Evolutionary conservation across 2,113 vertebrate genomes (phyloP), one percentile per base, ranked within the genome.

Genomic region (Phalacrocorax brasilianus): DNA sequence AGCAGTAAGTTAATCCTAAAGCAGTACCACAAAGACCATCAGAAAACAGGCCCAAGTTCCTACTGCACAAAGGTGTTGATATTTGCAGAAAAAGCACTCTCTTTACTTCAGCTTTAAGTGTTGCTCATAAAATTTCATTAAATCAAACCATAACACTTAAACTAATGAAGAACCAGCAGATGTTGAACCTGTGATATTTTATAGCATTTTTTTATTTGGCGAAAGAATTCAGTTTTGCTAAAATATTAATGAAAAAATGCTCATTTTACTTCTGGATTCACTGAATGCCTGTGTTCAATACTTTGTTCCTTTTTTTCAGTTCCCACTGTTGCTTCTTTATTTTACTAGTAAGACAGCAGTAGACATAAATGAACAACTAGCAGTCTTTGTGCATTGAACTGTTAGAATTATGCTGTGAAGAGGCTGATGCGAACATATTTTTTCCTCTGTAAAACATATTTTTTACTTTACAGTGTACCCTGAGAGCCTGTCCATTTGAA

Each of bases 111-210:
- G n/a, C 73, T 94, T 73, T 71, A 67, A 81, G 12, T 44, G 45
- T 49, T 26, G 30, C 35, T 66, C 38, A 68, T 53, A 82, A 94
- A 92, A 87, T 65, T 72, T 44, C 30, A 45, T 75, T 1, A 85
- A 87, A 72, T 71, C 0, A 3, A 93, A 77, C 49, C n/a, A 18
- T 47, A 91, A 91, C 33, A 61, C n/a, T 92, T 89, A 80, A 91
- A 89, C 79, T 84, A 92, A 91, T 63, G 76, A 97, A 93, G 38
- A 93, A 85, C 61, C 68, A 94, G 86, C 84, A 95, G 93, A 87
- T 91, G 86, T 56, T 95, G 85, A 47, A 84, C 81, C 56, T 44
- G 23, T 75, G 40, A 27, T 86, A 52, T 35, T 89, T 91, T 84
- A 81, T 9, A 91, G 73, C 18, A 49, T 33, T 77, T 15, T 80